These are phyloP conservation scores for Melanocharis versteri DNA, from an alignment of 2,113 vertebrate species.

Conservation along the genomic window DNA sequence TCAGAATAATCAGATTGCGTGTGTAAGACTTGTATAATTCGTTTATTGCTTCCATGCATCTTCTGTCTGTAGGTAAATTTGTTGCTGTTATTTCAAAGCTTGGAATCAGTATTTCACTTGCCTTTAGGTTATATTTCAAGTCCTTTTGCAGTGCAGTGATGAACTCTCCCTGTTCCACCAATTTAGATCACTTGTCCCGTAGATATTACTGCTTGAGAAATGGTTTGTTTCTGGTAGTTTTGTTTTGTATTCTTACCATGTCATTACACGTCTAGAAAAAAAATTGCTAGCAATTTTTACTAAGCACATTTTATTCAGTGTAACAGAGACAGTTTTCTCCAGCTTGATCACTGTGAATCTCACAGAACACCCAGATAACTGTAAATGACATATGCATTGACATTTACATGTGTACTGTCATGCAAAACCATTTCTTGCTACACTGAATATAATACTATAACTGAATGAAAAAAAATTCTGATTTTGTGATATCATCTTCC, in stretches of 20 bases:
- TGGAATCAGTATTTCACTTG: slow-evolving; percentile 81
- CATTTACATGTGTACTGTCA: slow-evolving; percentile 88
- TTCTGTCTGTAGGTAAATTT: slow-evolving; percentile 98
- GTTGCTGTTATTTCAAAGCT: slow-evolving; percentile 94
- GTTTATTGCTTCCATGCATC: slow-evolving; percentile 97
- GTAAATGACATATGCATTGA: slow-evolving; percentile 83
- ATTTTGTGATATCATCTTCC: slow-evolving; percentile 71
- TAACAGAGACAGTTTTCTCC: slow-evolving; percentile 67
- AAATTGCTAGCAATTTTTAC: slow-evolving; percentile 78
- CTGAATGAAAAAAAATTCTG: slow-evolving; percentile 63
- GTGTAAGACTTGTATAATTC: slow-evolving; percentile 96
- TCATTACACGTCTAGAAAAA: slow-evolving; percentile 74
- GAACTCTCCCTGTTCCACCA: slow-evolving; percentile 85
- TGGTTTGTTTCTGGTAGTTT: slow-evolving; percentile 86
- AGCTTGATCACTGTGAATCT: slow-evolving; percentile 66
- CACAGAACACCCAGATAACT: slow-evolving; percentile 65
- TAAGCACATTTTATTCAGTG: slow-evolving; percentile 75
- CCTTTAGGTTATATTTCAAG: slow-evolving; percentile 91
- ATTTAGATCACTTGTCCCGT: slow-evolving; percentile 88
- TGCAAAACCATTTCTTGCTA: slow-evolving; percentile 83
- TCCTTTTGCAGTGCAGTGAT: slow-evolving; percentile 85
- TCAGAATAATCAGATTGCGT: slow-evolving; percentile 98
- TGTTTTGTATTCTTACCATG: slow-evolving; percentile 78
- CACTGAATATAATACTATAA: slow-evolving; percentile 72
- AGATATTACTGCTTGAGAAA: slow-evolving; percentile 83